Evolutionary conservation across 2,888 invertebrate species (phyloP), one percentile per base, ranked within the genome.

Genomic region (Nephrocerus scutellatus): DNA sequence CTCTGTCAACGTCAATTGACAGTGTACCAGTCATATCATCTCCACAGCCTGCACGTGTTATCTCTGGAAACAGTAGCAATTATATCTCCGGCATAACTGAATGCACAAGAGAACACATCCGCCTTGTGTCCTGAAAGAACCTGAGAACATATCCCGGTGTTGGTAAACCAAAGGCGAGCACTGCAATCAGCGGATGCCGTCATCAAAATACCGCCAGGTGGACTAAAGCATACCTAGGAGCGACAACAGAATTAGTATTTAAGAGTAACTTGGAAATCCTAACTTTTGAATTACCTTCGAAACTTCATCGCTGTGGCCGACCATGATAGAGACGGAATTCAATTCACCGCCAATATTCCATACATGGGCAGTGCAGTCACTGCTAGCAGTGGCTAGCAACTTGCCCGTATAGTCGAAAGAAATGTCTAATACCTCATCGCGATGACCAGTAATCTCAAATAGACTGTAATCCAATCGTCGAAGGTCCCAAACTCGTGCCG

Each of bases 61-160:
- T 87, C 88, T 65, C 86, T 86, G 52, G 84, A 83, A 1, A 84
- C 86, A 13, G 88, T 88, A 49, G 87, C 70, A 51, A 88, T 77
- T 5, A 80, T 79, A 55, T 84, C 82, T 1, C 85, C 87, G 1
- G 77, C 73, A 63, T 87, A 86, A 22, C 82, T 86, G 62, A 80
- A 87, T 2, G 81, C 80, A 53, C 84, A 84, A n/a, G 83, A 83
- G 66, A 87, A 86, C 28, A 88, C 82, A 60, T 87, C 86, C 6
- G 82, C 81, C 13, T 77, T 75, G 53, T 88, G 88, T 0, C 84
- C 86, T 8, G 77, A 75, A 5, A 88, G 70, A 9, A 81, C 75
- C 70, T 87, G 86, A 19, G 77, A 72, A 51, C 83, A 84, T 45
- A 74, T 75, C 1, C 84, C 81, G 6, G 75, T 75, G 26, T 71